These are phyloP conservation scores for Tinamus guttatus DNA, from an alignment of 2,113 vertebrate genomes.

Conservation along the genomic window DNA sequence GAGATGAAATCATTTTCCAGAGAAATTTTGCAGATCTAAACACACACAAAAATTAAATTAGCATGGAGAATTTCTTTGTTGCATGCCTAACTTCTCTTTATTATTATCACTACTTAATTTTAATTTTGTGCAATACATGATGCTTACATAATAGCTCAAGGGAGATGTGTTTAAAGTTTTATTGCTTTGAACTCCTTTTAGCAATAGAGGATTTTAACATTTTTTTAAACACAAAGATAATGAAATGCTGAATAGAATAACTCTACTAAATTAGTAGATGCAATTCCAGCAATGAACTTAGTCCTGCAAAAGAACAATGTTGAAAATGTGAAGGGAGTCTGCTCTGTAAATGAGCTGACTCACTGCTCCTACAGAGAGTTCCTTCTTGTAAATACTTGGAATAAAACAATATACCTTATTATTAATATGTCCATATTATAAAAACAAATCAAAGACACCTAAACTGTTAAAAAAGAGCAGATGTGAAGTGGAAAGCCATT, in stretches of 20 bases:
- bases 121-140: not conserved
- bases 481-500: not conserved
- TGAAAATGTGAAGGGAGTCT: not conserved
- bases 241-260: constrained; percentile 39
- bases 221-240: constrained; percentile 17
- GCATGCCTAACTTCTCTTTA: not conserved
- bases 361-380: not conserved
- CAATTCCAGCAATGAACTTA: not conserved
- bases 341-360: not conserved
- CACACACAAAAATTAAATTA: not conserved
- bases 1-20: not conserved
- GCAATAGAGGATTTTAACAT: constrained; percentile 9
- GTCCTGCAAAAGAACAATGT: not conserved
- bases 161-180: constrained; percentile 51
- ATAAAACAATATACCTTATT: not conserved
- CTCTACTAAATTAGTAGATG: not conserved
- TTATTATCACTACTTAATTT: not conserved
- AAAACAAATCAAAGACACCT: not conserved
- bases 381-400: not conserved
- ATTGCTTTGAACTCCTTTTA: constrained; percentile 49
- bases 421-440: not conserved
- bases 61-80: not conserved
- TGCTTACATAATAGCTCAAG: constrained; percentile 8
- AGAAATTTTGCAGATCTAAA: not conserved
- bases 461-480: not conserved